phyloP scores from a whole-genome alignment of 1,140 invertebrate genomes.

The Papilio polyxenes region DNA sequence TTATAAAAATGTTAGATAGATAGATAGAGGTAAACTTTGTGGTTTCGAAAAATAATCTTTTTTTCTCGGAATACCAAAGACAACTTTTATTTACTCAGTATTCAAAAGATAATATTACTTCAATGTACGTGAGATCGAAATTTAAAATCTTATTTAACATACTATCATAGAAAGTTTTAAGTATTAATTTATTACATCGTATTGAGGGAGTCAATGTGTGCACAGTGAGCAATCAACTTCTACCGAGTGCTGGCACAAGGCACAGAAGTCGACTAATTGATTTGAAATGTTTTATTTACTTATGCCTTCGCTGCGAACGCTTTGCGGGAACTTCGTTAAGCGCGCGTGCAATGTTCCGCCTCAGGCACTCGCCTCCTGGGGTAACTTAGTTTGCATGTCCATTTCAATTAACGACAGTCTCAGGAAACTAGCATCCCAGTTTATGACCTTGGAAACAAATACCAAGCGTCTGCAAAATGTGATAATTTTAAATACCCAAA shows the following conservation, averaged over 20 bases:
- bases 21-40: no score
- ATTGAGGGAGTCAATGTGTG: neutral
- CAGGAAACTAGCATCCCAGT: neutral
- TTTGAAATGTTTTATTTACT: constrained; percentile 22
- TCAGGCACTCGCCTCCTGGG: neutral
- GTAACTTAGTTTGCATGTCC: constrained; percentile 23
- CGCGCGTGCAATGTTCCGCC: neutral
- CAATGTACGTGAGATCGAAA: no score
- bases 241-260: neutral
- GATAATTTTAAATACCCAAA: no score
- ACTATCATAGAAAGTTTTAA: no score
- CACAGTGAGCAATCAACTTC: neutral
- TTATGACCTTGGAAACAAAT: neutral
- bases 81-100: no score
- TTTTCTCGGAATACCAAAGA: no score
- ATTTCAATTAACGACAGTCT: neutral
- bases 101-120: no score
- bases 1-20: no score
- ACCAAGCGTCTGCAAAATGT: neutral
- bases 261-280: constrained; percentile 1
- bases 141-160: no score
- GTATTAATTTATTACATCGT: neutral
- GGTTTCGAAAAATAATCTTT: no score
- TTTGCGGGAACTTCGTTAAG: constrained; percentile 7
- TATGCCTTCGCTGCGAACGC: neutral